Base-by-base conservation (phyloP, 2,797 vertebrate genomes). In the Sciaenops ocellatus region DNA sequence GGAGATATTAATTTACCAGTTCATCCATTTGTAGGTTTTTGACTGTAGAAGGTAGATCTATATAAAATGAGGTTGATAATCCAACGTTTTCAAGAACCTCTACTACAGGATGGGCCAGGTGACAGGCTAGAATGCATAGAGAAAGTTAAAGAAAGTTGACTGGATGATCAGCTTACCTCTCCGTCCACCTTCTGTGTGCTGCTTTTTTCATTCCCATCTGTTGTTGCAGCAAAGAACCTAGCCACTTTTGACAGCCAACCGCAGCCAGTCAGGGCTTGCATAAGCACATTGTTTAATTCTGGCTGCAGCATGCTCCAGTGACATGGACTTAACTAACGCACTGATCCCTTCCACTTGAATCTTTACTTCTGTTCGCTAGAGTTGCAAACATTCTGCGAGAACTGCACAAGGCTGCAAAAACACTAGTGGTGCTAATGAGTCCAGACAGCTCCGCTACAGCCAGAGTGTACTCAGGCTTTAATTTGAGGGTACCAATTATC, bases 261-360 rank as follows among this genome's bases (percentile, higher is more conserved):
- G 62, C 64, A 63, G 75, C 67, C n/a, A 64, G 69, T 46, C 69
- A 9, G 48, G 54, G 46, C 81, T 75, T 82, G 76, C 69, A 78
- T 80, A 57, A 84, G 80, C 86, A 84, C 76, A 74, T 71, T 84
- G 85, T 88, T 83, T 82, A 87, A 88, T 85, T 90, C 62, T 63
- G 68, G 77, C 74, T 79, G 74, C 57, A 75, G 85, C 74, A 75
- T 73, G 89, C 86, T 90, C 76, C 87, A 86, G 65, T 83, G 83
- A 86, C 73, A 79, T 67, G 76, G 80, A 82, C 75, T 76, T 82
- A 84, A 87, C 81, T 65, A 73, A 73, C 18, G 70, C 84, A 76
- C 84, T 76, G 77, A 85, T 89, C 76, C 85, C 76, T 84, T 87
- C 82, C 68, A 76, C 74, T 79, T 71, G 69, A 76, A 80, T 78